Conservation (phyloP, 1,140 invertebrate species). For the Gyrodactylus bullatarudis region DNA sequence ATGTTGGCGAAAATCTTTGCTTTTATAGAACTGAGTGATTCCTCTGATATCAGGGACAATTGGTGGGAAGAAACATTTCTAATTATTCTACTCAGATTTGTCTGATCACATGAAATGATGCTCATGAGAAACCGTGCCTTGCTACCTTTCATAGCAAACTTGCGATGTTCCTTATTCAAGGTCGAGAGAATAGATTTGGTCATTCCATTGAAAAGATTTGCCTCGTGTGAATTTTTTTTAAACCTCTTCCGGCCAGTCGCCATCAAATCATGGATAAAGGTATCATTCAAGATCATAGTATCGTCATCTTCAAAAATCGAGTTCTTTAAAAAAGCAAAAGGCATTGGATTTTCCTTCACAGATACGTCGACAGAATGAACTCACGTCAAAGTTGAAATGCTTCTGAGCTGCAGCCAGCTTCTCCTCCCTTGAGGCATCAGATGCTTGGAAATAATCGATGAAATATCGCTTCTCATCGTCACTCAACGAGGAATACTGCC, state of each 20-base stretch:
- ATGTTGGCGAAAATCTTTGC: neutral
- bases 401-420: too few relatives aligned
- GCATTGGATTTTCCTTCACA: too few relatives aligned
- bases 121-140: neutral
- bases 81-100: neutral
- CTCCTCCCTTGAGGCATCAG: too few relatives aligned
- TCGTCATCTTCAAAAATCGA: neutral
- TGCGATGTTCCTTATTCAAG: neutral
- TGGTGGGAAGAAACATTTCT: too few relatives aligned
- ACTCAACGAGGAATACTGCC: too few relatives aligned
- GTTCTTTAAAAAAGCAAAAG: neutral
- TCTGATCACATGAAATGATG: neutral
- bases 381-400: too few relatives aligned
- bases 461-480: too few relatives aligned
- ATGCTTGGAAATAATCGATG: too few relatives aligned
- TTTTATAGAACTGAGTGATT: neutral
- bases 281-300: neutral
- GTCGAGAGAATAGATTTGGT: neutral
- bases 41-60: neutral
- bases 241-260: neutral
- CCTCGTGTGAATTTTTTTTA: neutral
- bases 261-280: neutral
- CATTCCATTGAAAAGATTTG: neutral
- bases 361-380: too few relatives aligned
- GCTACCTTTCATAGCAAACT: neutral